Evolutionary conservation across 2,888 invertebrate genomes (phyloP).

Genomic region (Pachliopta kotzebuea): DNA sequence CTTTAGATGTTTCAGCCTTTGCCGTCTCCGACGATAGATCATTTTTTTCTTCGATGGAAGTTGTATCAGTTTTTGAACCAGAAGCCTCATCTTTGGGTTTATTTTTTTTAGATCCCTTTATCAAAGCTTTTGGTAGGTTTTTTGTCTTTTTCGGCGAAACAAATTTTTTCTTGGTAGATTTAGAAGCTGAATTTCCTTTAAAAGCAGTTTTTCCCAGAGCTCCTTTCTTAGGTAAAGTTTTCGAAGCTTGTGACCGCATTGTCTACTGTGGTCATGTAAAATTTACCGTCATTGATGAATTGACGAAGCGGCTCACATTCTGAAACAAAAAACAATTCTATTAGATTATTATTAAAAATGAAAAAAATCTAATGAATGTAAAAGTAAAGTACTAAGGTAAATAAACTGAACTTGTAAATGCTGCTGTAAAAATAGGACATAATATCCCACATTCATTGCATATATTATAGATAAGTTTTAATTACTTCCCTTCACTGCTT

Average conservation of each 20-base stretch:
- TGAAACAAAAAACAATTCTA: constrained; percentile 58
- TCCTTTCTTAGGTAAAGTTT: constrained; percentile 72
- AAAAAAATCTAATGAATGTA: no score
- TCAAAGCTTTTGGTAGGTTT: constrained; percentile 52
- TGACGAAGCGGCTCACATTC: constrained; percentile 60
- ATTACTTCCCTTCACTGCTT: not conserved
- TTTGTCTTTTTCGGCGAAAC: constrained; percentile 59
- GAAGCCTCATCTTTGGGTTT: constrained; percentile 48
- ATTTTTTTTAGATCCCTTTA: constrained; percentile 57
- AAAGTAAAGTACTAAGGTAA: no score
- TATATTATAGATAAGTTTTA: no score
- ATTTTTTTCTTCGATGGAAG: constrained; percentile 46
- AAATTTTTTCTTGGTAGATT: constrained; percentile 57
- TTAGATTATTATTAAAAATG: constrained; percentile 12
- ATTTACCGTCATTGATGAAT: constrained; percentile 61
- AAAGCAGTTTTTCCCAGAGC: constrained; percentile 61
- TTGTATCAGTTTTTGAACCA: constrained; percentile 48
- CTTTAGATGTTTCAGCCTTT: constrained; percentile 53
- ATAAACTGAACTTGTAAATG: no score
- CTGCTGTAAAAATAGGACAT: not conserved
- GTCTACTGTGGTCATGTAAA: constrained; percentile 60
- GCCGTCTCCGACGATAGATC: constrained; percentile 44
- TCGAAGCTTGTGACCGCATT: constrained; percentile 76
- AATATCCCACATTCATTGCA: not conserved
- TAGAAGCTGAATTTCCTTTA: constrained; percentile 50